These are phyloP conservation scores for Protodeltote pygarga DNA, from an alignment of 2,888 invertebrate species.

Conservation along the genomic window DNA sequence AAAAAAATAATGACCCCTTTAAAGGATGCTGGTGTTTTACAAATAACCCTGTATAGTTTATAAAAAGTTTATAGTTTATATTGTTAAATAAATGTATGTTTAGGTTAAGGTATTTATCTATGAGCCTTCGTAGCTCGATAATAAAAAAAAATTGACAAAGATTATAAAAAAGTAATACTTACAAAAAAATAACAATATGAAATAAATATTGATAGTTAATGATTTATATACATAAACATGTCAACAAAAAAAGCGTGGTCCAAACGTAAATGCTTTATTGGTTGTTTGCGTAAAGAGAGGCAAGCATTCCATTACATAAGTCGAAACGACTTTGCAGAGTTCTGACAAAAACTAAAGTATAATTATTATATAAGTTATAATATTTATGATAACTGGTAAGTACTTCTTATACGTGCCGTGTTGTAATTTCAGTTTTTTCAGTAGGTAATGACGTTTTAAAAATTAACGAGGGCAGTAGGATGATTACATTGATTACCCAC, in stretches of 20 bases:
- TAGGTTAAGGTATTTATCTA: too few species aligned
- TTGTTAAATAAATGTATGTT: too few species aligned
- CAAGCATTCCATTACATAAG: conserved; percentile 42
- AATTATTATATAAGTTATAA: conserved; percentile 34
- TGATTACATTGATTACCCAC: conserved; percentile 4
- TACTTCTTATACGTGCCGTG: conserved; percentile 4
- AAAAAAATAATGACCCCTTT: too few species aligned
- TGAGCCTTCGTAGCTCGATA: too few species aligned
- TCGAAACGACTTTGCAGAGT: conserved; percentile 19
- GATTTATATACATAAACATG: neutral
- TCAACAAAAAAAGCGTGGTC: neutral
- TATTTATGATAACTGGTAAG: conserved; percentile 18
- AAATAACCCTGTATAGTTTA: too few species aligned
- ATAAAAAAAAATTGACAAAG: too few species aligned
- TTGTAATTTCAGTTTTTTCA: neutral
- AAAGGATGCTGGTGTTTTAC: too few species aligned
- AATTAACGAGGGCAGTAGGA: neutral
- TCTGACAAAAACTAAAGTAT: conserved; percentile 18
- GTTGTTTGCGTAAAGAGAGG: conserved; percentile 9
- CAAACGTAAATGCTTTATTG: conserved; percentile 2
- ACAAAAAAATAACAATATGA: neutral
- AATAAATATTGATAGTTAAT: neutral
- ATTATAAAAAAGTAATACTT: too few species aligned
- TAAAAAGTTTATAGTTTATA: too few species aligned
- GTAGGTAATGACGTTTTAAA: neutral